These are phyloP conservation scores for Mesochorus sp. DNA, from an alignment of 2,888 invertebrate species.

Conservation along the genomic window DNA sequence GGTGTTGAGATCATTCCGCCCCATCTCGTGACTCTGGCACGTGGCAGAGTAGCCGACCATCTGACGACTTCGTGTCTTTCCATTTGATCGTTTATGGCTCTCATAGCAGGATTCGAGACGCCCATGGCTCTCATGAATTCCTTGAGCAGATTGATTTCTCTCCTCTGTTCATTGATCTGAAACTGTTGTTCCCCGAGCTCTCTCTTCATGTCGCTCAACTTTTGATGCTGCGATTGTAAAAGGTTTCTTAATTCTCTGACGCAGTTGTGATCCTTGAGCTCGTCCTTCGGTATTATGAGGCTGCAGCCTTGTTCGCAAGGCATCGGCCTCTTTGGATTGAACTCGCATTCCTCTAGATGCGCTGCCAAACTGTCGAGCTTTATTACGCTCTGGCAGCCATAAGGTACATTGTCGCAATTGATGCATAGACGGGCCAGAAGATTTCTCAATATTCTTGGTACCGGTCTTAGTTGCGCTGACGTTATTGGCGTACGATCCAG, in stretches of 20 bases:
- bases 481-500: conserved; percentile 96
- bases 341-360: conserved; percentile 95
- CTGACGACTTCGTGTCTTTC: conserved; percentile 95
- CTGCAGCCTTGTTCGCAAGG: conserved; percentile 97
- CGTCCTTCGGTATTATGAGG: conserved; percentile 96
- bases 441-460: conserved; percentile 96
- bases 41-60: conserved; percentile 92
- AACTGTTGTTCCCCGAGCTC: conserved; percentile 93
- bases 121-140: conserved; percentile 97
- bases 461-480: conserved; percentile 93
- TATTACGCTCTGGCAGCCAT: conserved; percentile 92
- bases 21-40: conserved; percentile 97
- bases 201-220: conserved; percentile 92
- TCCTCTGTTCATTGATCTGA: conserved; percentile 93
- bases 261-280: conserved; percentile 96
- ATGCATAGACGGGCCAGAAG: conserved; percentile 94
- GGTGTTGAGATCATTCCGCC: conserved; percentile 99
- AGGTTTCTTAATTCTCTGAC: conserved; percentile 93
- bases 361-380: conserved; percentile 93
- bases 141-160: conserved; percentile 94
- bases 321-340: conserved; percentile 96
- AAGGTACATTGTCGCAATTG: conserved; percentile 94
- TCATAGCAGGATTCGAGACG: conserved; percentile 95
- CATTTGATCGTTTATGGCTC: conserved; percentile 96
- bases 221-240: conserved; percentile 93